These are phyloP conservation scores for Oopsacas minuta DNA, from an alignment of 37 sponge, comb jelly and placozoan species.

Conservation along the genomic window DNA sequence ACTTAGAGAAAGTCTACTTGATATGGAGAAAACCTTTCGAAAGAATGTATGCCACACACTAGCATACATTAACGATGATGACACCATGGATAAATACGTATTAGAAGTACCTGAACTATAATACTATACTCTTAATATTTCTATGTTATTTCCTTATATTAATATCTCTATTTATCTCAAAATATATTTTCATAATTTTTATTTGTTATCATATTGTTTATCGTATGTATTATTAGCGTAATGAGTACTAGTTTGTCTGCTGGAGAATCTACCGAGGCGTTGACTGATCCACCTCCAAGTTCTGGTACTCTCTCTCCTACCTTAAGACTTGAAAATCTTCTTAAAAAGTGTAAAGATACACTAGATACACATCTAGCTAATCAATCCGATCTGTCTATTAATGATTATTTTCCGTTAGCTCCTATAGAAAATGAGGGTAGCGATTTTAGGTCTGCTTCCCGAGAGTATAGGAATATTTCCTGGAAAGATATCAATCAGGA, in stretches of 20 bases:
- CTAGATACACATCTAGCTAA: background rate
- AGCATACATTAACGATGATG: background rate
- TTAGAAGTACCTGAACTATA: background rate
- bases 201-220: too few species aligned
- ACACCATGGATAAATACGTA: background rate
- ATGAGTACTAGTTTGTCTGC: too few species aligned
- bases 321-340: background rate
- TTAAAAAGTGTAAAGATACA: background rate
- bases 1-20: background rate
- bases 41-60: background rate
- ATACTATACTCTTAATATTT: background rate
- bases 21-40: background rate
- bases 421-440: background rate
- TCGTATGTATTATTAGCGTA: too few species aligned
- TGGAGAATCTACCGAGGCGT: too few species aligned
- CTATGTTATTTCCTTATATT: background rate
- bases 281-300: background rate
- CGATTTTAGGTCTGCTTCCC: background rate
- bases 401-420: background rate
- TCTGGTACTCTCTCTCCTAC: background rate
- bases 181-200: too few species aligned
- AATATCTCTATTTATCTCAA: too few species aligned
- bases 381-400: background rate
- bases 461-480: background rate
- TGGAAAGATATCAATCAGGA: background rate